phyloP scores from a whole-genome alignment of 2,797 vertebrate genomes.

The Gallinago solitaria region DNA sequence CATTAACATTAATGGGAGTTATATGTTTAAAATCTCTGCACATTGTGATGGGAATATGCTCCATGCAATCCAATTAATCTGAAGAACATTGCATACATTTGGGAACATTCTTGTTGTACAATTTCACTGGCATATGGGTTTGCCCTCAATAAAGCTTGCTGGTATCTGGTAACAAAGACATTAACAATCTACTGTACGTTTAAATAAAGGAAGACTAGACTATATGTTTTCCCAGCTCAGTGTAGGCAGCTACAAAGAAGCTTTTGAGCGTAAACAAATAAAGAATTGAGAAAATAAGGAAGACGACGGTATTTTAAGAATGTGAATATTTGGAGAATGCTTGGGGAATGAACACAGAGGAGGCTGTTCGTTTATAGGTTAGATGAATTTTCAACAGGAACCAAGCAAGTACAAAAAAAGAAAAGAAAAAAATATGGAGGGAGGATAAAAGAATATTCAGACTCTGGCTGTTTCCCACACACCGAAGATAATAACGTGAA shows the following conservation, averaged over 20 bases:
- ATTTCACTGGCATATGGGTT: not conserved
- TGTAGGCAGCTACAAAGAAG: slow-evolving; percentile 87
- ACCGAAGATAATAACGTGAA: slow-evolving; percentile 73
- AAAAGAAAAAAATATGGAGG: not conserved
- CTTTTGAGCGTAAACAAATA: slow-evolving; percentile 96
- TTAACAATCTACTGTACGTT: slow-evolving; percentile 45
- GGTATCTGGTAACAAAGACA: slow-evolving; percentile 45
- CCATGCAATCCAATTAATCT: slow-evolving; percentile 25
- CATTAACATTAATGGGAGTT: not conserved
- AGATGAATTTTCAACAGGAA: slow-evolving; percentile 72
- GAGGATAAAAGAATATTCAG: slow-evolving; percentile 69
- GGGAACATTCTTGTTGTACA: slow-evolving; percentile 13
- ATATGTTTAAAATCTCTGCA: not conserved
- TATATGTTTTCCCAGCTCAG: slow-evolving; percentile 78
- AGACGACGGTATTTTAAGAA: slow-evolving; percentile 91
- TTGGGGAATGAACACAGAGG: slow-evolving; percentile 84
- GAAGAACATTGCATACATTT: not conserved
- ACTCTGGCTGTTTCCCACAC: slow-evolving; percentile 85
- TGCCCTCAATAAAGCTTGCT: slow-evolving; percentile 53
- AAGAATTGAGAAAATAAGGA: slow-evolving; percentile 99
- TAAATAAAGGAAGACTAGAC: slow-evolving; percentile 64
- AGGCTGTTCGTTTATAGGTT: slow-evolving; percentile 82
- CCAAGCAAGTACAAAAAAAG: slow-evolving; percentile 53
- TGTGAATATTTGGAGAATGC: slow-evolving; percentile 95
- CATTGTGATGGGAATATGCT: not conserved